phyloP scores from a whole-genome alignment of 2,888 invertebrate genomes.

The Nomada flava region DNA sequence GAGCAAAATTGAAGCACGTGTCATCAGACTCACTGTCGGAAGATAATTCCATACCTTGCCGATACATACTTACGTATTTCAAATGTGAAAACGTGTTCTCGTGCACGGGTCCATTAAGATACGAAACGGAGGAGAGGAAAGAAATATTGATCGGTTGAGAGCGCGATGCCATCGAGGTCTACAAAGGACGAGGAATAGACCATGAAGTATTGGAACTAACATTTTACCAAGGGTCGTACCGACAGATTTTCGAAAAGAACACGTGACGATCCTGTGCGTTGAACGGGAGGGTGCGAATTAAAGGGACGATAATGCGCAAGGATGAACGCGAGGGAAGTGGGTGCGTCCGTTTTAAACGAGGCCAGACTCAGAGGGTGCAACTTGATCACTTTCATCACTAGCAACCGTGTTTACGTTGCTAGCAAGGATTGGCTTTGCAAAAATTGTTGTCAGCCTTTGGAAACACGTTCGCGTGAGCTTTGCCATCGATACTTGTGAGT shows the following conservation, averaged over 20 bases:
- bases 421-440: slow-evolving; percentile 80
- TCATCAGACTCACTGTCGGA: background rate
- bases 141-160: slow-evolving; percentile 35
- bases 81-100: slow-evolving; percentile 26
- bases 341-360: slow-evolving; percentile 74
- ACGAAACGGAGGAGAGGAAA: background rate
- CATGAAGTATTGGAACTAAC: slow-evolving; percentile 16
- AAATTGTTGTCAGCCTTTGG: slow-evolving; percentile 75
- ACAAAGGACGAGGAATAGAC: slow-evolving; percentile 12
- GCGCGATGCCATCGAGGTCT: slow-evolving; percentile 5
- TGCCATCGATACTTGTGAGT: slow-evolving; percentile 76
- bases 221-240: slow-evolving; percentile 3
- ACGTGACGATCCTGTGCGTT: slow-evolving; percentile 18
- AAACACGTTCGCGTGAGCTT: slow-evolving; percentile 65
- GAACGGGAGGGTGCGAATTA: slow-evolving; percentile 33
- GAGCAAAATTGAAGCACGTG: no score
- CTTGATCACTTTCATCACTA: slow-evolving; percentile 81
- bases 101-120: slow-evolving; percentile 18
- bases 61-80: background rate
- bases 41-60: background rate
- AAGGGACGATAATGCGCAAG: slow-evolving; percentile 60
- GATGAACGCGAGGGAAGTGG: slow-evolving; percentile 68
- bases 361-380: slow-evolving; percentile 78
- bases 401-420: slow-evolving; percentile 79
- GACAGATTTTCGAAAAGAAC: slow-evolving; percentile 1